These are phyloP conservation scores for Avahi laniger DNA, from an alignment of 2,797 vertebrate genomes.

Conservation along the genomic window DNA sequence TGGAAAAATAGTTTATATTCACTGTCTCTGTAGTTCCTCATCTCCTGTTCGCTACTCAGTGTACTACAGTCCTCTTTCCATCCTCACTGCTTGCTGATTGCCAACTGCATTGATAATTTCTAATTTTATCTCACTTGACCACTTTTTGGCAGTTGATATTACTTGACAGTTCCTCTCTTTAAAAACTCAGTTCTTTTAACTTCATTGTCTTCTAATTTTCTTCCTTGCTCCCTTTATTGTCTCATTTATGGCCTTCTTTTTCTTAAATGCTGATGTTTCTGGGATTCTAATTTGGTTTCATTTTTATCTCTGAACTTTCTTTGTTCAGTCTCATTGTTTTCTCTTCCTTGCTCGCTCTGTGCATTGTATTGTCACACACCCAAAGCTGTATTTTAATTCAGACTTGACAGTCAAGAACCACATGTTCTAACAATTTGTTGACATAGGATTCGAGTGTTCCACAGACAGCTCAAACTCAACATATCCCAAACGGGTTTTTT, in stretches of 20 bases:
- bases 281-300: constrained; percentile 29
- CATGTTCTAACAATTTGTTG: background rate
- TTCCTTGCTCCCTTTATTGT: background rate
- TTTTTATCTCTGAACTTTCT: background rate
- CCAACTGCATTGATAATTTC: background rate
- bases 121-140: background rate
- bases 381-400: constrained; percentile 37
- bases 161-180: background rate
- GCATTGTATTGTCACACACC: background rate
- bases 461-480: background rate
- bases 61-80: background rate
- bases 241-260: constrained; percentile 11
- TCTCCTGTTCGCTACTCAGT: background rate
- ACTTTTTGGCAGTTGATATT: background rate
- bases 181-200: background rate
- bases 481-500: background rate
- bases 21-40: background rate
- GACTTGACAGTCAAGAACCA: background rate
- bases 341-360: background rate
- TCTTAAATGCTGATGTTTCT: constrained; percentile 9
- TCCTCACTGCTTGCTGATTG: background rate
- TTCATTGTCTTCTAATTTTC: background rate
- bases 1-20: background rate
- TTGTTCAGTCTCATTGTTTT: constrained; percentile 28
- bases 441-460: background rate